Evolutionary conservation across 1,140 invertebrate genomes (phyloP).

Genomic region (Plectrocnemia conspersa): DNA sequence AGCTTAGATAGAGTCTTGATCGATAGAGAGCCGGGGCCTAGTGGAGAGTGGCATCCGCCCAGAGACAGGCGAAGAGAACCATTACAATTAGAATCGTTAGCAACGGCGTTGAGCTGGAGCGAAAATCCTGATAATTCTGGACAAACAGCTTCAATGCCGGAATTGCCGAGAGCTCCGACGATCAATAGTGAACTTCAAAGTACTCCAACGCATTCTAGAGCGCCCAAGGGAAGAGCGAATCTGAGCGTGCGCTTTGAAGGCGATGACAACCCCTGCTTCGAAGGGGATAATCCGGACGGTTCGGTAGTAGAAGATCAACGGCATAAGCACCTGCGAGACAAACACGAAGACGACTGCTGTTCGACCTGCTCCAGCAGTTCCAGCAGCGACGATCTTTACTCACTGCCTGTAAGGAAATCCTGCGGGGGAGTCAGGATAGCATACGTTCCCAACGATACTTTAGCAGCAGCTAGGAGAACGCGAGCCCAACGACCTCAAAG

Average conservation of each 20-base stretch:
- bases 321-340: conserved; percentile 6
- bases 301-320: conserved; percentile 36
- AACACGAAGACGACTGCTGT: conserved; percentile 63
- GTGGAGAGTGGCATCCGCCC: conserved; percentile 49
- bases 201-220: conserved; percentile 37
- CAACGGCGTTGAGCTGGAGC: conserved; percentile 28
- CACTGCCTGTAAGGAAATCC: conserved; percentile 70
- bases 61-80: conserved; percentile 57
- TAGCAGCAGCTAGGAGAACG: conserved; percentile 69
- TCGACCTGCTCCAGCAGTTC: conserved; percentile 83
- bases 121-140: conserved; percentile 38
- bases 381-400: conserved; percentile 77
- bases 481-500: conserved; percentile 47
- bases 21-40: conserved; percentile 56
- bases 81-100: conserved; percentile 47
- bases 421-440: conserved; percentile 83
- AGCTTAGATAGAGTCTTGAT: conserved; percentile 57
- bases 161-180: conserved; percentile 47
- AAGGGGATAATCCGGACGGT: conserved; percentile 49
- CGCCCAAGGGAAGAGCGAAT: conserved; percentile 38
- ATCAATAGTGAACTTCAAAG: conserved; percentile 34
- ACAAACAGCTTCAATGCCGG: conserved; percentile 64
- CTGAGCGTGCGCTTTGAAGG: conserved; percentile 63
- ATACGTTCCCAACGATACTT: conserved; percentile 83
- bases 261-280: conserved; percentile 56